phyloP scores from a whole-genome alignment of 2,888 invertebrate species.

The Nomada ruficornis region DNA sequence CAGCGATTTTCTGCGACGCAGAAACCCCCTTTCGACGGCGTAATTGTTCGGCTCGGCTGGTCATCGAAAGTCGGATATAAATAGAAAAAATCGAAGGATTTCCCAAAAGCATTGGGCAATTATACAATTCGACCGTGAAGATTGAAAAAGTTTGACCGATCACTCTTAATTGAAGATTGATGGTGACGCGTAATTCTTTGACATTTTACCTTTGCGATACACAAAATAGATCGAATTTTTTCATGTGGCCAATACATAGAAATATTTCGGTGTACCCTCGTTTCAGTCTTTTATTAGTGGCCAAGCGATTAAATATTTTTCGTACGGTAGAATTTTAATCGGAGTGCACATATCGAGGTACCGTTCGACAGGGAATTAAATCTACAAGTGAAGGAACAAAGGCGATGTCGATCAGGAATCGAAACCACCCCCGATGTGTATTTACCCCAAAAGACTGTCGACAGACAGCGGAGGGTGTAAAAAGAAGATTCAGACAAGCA shows the following conservation, averaged over 20 bases:
- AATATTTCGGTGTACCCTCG: neutral
- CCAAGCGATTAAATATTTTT: too few relatives aligned
- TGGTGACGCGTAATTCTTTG: constrained; percentile 60
- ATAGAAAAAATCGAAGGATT: neutral
- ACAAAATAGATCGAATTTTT: neutral
- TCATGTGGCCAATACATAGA: neutral
- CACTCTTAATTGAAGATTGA: constrained; percentile 82
- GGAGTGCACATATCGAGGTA: neutral
- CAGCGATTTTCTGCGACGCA: constrained; percentile 29
- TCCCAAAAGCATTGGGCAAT: neutral
- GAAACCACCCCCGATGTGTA: constrained; percentile 27
- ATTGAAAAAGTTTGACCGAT: constrained; percentile 80
- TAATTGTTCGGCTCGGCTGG: constrained; percentile 26
- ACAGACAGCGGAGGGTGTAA: constrained; percentile 52
- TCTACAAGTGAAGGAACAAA: constrained; percentile 16
- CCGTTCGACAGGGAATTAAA: constrained; percentile 1
- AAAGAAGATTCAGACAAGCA: constrained; percentile 71
- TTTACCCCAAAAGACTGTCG: constrained; percentile 63
- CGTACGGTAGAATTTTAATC: too few relatives aligned
- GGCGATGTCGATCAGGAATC: constrained; percentile 37
- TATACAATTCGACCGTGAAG: constrained; percentile 72
- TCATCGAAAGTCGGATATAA: neutral
- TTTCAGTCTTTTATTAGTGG: neutral
- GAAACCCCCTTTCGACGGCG: constrained; percentile 16
- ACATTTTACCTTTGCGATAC: neutral